Base-by-base conservation (phyloP, 2,797 vertebrate genomes). In the Percopsis omiscomaycus region DNA sequence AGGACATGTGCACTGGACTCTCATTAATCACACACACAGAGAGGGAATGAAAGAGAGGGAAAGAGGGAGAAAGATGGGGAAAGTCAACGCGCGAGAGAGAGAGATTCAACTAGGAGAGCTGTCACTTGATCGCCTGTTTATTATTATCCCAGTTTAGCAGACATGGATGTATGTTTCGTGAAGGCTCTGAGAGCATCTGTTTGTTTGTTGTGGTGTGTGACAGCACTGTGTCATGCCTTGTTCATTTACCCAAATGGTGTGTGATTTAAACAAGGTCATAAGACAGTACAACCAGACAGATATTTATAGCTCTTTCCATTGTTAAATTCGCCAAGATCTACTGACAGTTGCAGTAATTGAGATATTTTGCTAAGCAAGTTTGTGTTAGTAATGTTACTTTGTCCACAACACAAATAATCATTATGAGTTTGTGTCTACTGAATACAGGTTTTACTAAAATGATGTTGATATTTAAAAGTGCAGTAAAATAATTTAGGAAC, bases 1-100 rank as follows among this genome's bases (percentile, higher is more conserved):
- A 90, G 92, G 91, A 87, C 79, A 91, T 87, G 66, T 85, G 82
- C 81, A 79, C 77, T 78, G 80, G 86, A 89, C 85, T 77, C 81
- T 89, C 88, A 89, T 91, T 75, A 82, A 83, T 89, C 89, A 89
- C 84, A 85, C 69, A 55, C 44, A 55, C 28, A 57, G 14, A 61
- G 55, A 66, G 74, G 66, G 77, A 77, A 75, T 47, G 29, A 55
- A 27, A 63, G 47, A 57, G 59, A 60, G 49, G 57, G 50, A 87
- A 79, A 83, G 56, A 4, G 74, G 77, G 54, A 74, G 57, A 59
- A 50, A 50, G 68, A 66, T 5, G 64, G 29, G 57, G 59, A 75
- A 61, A 60, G 80, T 62, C 62, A 61, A 54, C 71, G 48, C 69
- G 32, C 55, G 50, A 5, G 28, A 64, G 47, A 62, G 37, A 5